A percentile compares a stretch with the other conserved stretches of the same genome.
Conservation (phyloP, 2,113 vertebrate species). For the Nipponia nippon region DNA sequence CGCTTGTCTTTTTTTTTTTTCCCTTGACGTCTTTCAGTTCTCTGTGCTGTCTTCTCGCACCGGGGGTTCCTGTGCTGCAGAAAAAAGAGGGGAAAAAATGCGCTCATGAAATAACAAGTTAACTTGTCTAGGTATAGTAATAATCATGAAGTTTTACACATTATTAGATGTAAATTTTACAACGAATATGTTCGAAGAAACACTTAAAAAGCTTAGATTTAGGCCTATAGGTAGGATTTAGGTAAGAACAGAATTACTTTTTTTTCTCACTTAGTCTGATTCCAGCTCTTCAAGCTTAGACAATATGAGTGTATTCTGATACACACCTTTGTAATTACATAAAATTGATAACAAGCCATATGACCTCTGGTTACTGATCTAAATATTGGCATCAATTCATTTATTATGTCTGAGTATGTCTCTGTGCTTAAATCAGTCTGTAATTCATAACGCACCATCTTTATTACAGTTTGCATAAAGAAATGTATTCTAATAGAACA, state of each 20-base stretch:
- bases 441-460: neutral
- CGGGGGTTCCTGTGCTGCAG: accelerated
- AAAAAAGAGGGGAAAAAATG: neutral
- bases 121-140: neutral
- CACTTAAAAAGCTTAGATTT: neutral
- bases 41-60: neutral
- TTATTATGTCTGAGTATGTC: neutral
- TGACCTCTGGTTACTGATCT: neutral
- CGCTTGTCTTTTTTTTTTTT: neutral
- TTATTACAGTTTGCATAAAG: neutral
- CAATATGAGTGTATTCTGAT: neutral
- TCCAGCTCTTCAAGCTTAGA: neutral
- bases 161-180: neutral
- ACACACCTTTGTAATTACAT: neutral
- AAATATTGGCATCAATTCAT: neutral
- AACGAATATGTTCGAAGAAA: neutral
- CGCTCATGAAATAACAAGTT: neutral
- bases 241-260: neutral
- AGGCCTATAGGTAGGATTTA: neutral
- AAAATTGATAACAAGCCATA: neutral
- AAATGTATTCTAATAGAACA: neutral
- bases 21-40: neutral
- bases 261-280: neutral
- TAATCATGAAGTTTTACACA: neutral
- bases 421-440: neutral